A percentile compares a stretch with the other conserved stretches of the same genome.
Conservation (phyloP, 2,888 invertebrate genomes). For the Himalopsyche kuldschensis region DNA sequence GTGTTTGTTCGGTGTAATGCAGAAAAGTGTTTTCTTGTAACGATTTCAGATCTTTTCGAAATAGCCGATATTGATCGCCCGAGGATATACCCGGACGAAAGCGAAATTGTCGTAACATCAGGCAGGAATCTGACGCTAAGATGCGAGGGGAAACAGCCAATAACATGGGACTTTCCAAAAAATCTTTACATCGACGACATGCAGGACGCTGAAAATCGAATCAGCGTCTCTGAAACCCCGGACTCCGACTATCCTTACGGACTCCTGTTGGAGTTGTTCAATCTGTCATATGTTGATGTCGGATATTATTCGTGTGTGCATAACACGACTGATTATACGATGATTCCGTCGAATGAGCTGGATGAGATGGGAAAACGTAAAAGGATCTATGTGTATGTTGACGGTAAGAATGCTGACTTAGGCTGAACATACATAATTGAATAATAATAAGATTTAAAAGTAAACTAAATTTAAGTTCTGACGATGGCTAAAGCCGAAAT, state of each 20-base stretch:
- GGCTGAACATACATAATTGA: not conserved
- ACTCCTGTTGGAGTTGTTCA: slow-evolving; percentile 51
- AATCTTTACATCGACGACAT: slow-evolving; percentile 11
- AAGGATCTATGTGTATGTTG: slow-evolving; percentile 59
- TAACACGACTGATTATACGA: slow-evolving; percentile 39
- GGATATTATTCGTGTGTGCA: slow-evolving; percentile 63
- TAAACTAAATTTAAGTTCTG: no score
- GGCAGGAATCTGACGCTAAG: slow-evolving; percentile 47
- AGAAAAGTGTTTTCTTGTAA: not conserved
- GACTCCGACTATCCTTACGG: slow-evolving; percentile 50
- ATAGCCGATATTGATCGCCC: slow-evolving; percentile 44
- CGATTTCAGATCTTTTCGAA: slow-evolving; percentile 13
- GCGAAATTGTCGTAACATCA: slow-evolving; percentile 46
- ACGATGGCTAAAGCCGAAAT: no score
- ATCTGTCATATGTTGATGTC: slow-evolving; percentile 54
- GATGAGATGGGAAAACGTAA: slow-evolving; percentile 47
- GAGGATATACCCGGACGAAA: slow-evolving; percentile 46
- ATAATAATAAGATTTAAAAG: no score
- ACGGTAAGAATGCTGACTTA: slow-evolving; percentile 48
- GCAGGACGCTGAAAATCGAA: slow-evolving; percentile 5
- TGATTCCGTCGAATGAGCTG: slow-evolving; percentile 44
- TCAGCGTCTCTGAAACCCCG: slow-evolving; percentile 21
- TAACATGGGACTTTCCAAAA: slow-evolving; percentile 48
- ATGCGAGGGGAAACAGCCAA: slow-evolving; percentile 52
- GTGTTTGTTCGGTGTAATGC: not conserved